Evolutionary conservation across 2,797 vertebrate genomes (phyloP), one percentile per base, ranked within the genome.

Genomic region (Sebastes trivittatus): DNA sequence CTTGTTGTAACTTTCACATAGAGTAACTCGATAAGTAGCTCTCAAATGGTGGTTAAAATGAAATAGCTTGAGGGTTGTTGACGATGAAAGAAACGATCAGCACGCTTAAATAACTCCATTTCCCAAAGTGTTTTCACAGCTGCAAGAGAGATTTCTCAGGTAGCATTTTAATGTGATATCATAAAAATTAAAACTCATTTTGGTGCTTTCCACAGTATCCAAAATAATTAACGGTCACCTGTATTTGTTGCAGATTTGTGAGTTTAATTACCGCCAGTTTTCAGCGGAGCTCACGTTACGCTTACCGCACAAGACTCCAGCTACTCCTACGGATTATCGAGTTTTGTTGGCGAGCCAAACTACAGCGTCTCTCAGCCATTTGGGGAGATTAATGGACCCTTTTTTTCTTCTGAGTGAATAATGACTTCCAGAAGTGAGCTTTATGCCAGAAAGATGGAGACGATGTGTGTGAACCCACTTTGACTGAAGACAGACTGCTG

Each of bases 101-200:
- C 32, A 14, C 4, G 4, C 54, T 34, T 32, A 18, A 27, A 46
- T 25, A 18, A 36, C 56, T 77, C 58, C 18, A n/a, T 63, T 79
- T 82, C 4, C 63, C 49, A 34, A n/a, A 34, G 16, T 54, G 42
- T 77, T 88, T 82, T 72, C 60, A 75, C 78, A 81, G 78, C 80
- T 83, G 80, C 7, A 16, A n/a, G 20, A 42, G 34, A 14, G 16
- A 71, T 86, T 77, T 38, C 36, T 56, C 20, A 20, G 1, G 6
- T 55, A 18, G 42, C 14, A 13, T 52, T 72, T 82, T 73, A 55
- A 85, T 76, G 77, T 30, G 2, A 46, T 13, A 5, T 38, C 2
- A 9, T 63, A 36, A 77, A 86, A 71, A 42, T 2, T 0, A 23
- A 77, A 65, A 25, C 32, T 8, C 2, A 42, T 29, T 34, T 36